These are phyloP conservation scores for Varanus salvator DNA, from an alignment of 2,113 vertebrate genomes.

Conservation along the genomic window DNA sequence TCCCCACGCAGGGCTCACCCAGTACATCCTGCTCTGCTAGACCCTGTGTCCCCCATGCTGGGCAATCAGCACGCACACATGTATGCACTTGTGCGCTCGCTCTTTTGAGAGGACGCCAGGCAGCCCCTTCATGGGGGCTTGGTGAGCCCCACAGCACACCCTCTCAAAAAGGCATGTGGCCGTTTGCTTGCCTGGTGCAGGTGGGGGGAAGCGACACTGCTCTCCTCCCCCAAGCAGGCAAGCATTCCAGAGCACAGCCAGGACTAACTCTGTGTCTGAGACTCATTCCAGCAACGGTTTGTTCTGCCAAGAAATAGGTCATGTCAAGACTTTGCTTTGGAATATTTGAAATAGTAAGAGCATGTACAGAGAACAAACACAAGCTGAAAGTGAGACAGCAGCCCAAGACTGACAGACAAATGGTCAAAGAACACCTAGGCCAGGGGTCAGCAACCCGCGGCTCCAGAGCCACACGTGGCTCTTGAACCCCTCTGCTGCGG, in stretches of 20 bases:
- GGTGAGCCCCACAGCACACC: neutral
- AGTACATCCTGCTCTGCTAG: conserved; percentile 23
- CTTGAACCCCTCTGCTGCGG: no score
- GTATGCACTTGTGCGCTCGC: no score
- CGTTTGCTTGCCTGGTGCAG: neutral
- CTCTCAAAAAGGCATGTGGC: neutral
- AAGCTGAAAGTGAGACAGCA: no score
- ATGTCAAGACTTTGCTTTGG: neutral
- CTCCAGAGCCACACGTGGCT: no score
- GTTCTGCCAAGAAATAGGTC: neutral
- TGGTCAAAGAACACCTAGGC: no score
- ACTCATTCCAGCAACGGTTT: neutral
- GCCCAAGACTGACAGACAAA: no score
- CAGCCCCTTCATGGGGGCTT: conserved; percentile 41
- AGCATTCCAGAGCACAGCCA: conserved; percentile 9
- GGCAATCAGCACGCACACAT: neutral
- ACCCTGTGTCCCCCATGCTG: neutral
- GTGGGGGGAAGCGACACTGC: conserved; percentile 1
- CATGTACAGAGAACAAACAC: neutral
- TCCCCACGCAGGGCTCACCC: neutral
- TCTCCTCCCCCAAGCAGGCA: neutral
- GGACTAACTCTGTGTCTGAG: neutral
- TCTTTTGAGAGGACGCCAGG: no score
- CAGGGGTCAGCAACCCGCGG: no score
- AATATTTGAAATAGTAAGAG: neutral